Evolutionary conservation across 2,797 vertebrate genomes (phyloP).

Genomic region (Smutsia gigantea): DNA sequence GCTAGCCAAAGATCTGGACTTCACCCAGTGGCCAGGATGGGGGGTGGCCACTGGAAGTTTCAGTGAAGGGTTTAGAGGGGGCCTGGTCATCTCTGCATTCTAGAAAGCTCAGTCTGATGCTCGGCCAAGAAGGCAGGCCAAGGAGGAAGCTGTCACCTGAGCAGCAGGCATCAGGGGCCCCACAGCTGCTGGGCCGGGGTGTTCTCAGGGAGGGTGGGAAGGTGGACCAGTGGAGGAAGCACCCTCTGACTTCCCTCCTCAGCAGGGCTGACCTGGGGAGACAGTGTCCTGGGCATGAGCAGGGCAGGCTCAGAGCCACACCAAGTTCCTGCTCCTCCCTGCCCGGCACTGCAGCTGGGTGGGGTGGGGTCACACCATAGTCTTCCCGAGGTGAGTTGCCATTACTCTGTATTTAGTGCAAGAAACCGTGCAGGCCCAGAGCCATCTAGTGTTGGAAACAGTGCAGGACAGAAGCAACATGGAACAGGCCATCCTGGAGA

Average conservation of each 20-base stretch:
- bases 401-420: constrained; percentile 85
- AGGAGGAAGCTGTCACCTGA: background rate
- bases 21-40: background rate
- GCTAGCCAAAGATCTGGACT: background rate
- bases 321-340: background rate
- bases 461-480: constrained; percentile 82
- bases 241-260: background rate
- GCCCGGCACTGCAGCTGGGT: background rate
- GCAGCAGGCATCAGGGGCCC: background rate
- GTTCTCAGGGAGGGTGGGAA: background rate
- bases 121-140: background rate
- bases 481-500: constrained; percentile 84
- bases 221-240: background rate
- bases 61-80: background rate
- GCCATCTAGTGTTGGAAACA: constrained; percentile 79
- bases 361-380: background rate
- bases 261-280: background rate
- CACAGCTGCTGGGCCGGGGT: background rate
- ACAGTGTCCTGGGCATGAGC: background rate
- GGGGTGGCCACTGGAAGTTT: background rate
- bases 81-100: background rate
- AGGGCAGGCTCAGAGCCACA: background rate
- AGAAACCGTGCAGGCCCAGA: constrained; percentile 81
- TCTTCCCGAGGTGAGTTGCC: constrained; percentile 28
- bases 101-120: background rate